phyloP scores from a whole-genome alignment of 2,113 vertebrate genomes.

The Lagenorhynchus albirostris region DNA sequence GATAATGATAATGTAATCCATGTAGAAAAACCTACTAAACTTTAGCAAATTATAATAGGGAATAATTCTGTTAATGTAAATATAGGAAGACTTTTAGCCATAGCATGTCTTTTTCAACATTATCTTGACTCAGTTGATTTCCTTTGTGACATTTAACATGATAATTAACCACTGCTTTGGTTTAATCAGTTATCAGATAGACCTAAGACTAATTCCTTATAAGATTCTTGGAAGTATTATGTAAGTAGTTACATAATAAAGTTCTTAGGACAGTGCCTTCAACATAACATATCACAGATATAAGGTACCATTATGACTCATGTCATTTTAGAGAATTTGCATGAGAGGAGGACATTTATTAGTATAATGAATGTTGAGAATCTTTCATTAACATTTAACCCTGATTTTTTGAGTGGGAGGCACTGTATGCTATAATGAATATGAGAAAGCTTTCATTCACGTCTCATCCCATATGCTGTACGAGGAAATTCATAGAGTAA shows the following conservation, averaged over 20 bases:
- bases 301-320: background rate
- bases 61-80: background rate
- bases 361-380: background rate
- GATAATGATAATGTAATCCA: background rate
- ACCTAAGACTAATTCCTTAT: background rate
- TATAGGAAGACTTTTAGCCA: constrained; percentile 3
- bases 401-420: background rate
- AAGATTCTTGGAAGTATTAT: background rate
- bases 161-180: background rate
- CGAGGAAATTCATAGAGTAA: background rate
- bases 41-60: constrained; percentile 21
- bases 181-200: constrained; percentile 35
- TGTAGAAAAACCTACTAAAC: constrained; percentile 1
- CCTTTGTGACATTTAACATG: constrained; percentile 19
- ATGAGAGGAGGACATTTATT: constrained; percentile 2
- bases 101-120: background rate
- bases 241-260: constrained; percentile 14
- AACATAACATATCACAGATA: constrained; percentile 22
- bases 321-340: constrained; percentile 32
- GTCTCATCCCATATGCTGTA: background rate
- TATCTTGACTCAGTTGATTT: constrained; percentile 10
- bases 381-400: background rate
- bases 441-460: constrained; percentile 16
- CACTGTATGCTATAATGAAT: background rate
- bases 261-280: constrained; percentile 58